These are phyloP conservation scores for Marmota flaviventris DNA, from an alignment of 2,113 vertebrate genomes.

Conservation along the genomic window DNA sequence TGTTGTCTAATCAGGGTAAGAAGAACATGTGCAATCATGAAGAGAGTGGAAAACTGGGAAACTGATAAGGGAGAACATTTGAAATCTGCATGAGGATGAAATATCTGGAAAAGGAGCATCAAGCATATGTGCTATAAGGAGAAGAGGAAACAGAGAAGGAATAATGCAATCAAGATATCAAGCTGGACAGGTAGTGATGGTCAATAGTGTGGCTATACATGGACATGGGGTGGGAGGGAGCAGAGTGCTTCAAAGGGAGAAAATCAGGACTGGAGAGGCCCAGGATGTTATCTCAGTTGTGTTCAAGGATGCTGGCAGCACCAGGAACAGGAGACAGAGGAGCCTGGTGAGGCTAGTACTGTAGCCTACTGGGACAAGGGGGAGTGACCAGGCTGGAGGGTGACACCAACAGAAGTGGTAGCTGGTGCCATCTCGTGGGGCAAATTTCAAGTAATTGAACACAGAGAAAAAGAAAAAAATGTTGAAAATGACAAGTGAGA, in stretches of 20 bases:
- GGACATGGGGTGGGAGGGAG: not conserved
- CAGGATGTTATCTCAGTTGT: not conserved
- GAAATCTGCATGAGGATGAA: not conserved
- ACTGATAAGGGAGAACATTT: not conserved
- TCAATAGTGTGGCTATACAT: not conserved
- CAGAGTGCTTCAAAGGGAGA: not conserved
- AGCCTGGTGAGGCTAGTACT: too few relatives aligned
- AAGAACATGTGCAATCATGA: not conserved
- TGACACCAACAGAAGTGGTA: not conserved
- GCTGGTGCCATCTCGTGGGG: not conserved
- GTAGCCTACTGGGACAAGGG: too few relatives aligned
- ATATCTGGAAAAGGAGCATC: not conserved
- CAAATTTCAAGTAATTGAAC: not conserved
- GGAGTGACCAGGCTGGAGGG: not conserved
- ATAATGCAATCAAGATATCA: not conserved
- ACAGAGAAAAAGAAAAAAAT: not conserved
- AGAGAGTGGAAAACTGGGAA: not conserved
- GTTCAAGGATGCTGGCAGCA: too few relatives aligned
- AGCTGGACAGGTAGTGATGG: not conserved
- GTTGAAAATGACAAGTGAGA: not conserved
- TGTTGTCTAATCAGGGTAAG: not conserved
- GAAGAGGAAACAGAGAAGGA: not conserved
- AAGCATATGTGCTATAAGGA: not conserved
- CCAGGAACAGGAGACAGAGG: too few relatives aligned
- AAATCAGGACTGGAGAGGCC: not conserved